Base-by-base conservation (phyloP, 2,888 invertebrate species). In the Zaprionus bogoriensis region DNA sequence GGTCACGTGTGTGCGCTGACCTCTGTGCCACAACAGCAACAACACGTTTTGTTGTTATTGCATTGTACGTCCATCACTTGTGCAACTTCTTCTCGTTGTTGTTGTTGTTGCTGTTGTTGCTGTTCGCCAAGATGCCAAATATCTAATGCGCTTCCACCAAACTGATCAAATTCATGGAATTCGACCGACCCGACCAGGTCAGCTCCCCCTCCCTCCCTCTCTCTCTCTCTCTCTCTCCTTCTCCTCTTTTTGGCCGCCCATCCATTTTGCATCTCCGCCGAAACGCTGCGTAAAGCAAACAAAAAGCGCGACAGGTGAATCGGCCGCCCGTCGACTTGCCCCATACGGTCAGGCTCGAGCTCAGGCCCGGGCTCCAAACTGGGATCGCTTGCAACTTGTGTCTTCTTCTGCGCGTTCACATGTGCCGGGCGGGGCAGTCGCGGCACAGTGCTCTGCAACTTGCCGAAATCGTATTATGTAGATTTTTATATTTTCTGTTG, bases 1-100 rank as follows among this genome's bases (percentile, higher is more conserved):
- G 88, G 88, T 88, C 87, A 87, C 83, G 82, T 86, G 87, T 87
- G 87, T 81, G 77, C 80, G 87, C 78, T 88, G 88, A 88, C 88
- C 88, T 82, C 76, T 63, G 71, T 59, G 32, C 55, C 44, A n/a
- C 67, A 61, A 20, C 41, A 54, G 19, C 53, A 64, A 28, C 51
- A 71, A 45, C 20, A 51, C 54, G 27, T 27, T 67, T 44, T 46
- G 48, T 22, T 53, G 14, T 46, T 51, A 52, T 55, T 74, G 76
- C 82, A 82, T 79, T 85, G 83, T 79, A 80, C 57, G 76, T 86
- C 83, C 69, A 80, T 82, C 86, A 79, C 55, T 46, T 60, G 50
- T 47, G 74, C 58, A 53, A 58, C 44, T 64, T 59, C 42, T 25
- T 42, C 30, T 22, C 45, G 25, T 36, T 51, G 54, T 27, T 52